phyloP scores from a whole-genome alignment of 2,797 vertebrate species.

The Graptemys geographica region DNA sequence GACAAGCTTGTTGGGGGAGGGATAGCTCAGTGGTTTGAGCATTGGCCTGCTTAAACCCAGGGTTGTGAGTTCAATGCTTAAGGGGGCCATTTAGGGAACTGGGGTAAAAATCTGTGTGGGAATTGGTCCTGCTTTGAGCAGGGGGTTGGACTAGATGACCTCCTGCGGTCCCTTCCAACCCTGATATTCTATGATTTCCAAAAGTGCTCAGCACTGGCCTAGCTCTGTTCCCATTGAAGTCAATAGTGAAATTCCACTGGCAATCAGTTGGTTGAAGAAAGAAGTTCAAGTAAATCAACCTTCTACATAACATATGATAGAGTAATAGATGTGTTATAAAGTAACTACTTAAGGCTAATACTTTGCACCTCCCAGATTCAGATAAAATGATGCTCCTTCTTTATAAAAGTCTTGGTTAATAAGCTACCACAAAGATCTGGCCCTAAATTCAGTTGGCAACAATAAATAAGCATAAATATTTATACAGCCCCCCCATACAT shows the following conservation, averaged over 20 bases:
- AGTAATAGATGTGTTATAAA: not conserved
- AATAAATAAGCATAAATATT: not conserved
- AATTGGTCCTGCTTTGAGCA: too few relatives aligned
- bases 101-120: too few relatives aligned
- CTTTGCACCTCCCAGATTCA: not conserved
- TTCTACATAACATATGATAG: not conserved
- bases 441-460: not conserved
- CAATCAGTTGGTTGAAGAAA: not conserved
- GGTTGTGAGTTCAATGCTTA: too few relatives aligned
- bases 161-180: too few relatives aligned
- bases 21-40: too few relatives aligned
- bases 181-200: not conserved
- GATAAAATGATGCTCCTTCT: not conserved
- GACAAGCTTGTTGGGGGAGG: not conserved
- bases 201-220: not conserved
- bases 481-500: not conserved
- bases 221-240: not conserved
- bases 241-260: not conserved
- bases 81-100: too few relatives aligned
- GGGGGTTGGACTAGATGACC: too few relatives aligned
- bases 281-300: not conserved
- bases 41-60: too few relatives aligned
- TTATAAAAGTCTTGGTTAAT: not conserved
- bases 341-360: not conserved
- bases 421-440: not conserved